Evolutionary conservation across 2,888 invertebrate genomes (phyloP).

Genomic region (Yponomeuta malinellus): DNA sequence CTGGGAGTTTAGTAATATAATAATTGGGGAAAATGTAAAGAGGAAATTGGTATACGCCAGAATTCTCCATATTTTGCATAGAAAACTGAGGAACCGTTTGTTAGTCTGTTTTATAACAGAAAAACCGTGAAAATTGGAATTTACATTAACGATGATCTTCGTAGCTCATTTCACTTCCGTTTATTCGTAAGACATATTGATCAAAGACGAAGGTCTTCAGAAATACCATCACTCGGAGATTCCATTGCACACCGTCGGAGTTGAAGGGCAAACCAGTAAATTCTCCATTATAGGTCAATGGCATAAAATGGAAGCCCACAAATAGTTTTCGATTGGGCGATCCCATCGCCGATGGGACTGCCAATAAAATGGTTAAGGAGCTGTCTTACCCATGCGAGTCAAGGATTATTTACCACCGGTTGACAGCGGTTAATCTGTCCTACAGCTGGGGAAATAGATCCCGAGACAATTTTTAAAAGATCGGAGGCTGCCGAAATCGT

Average conservation of each 20-base stretch:
- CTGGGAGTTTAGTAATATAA: background rate
- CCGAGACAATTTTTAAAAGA: background rate
- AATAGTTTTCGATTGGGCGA: conserved; percentile 46
- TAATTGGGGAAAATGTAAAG: background rate
- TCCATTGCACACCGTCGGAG: background rate
- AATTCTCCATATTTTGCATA: background rate
- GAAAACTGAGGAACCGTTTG: no score
- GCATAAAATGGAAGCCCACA: conserved; percentile 34
- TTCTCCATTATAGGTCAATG: conserved; percentile 45
- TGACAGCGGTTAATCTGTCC: background rate
- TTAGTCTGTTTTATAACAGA: no score
- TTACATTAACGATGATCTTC: no score
- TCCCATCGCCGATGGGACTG: conserved; percentile 33
- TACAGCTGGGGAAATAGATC: background rate
- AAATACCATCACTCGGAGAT: background rate
- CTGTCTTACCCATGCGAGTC: background rate
- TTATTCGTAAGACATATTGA: no score
- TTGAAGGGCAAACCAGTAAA: conserved; percentile 14
- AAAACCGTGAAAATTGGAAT: no score
- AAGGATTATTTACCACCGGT: background rate
- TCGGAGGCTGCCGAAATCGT: background rate
- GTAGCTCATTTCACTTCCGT: no score
- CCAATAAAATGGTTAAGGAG: conserved; percentile 37
- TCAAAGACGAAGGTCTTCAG: background rate
- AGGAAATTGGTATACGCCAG: background rate